Evolutionary conservation across 2,113 vertebrate genomes (phyloP), one percentile per base, ranked within the genome.

Genomic region (Mola mola): DNA sequence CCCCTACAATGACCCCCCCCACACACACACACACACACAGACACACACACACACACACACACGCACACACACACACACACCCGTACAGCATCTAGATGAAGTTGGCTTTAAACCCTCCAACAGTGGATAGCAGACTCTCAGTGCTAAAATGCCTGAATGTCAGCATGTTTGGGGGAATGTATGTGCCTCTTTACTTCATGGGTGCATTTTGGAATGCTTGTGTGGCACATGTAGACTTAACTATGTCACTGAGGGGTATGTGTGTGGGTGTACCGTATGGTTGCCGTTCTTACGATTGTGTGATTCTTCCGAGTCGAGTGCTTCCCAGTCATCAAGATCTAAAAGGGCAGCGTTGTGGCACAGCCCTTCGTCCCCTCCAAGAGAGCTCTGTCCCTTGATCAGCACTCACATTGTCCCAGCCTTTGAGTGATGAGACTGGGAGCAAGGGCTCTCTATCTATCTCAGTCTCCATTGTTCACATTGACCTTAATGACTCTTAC

Each of bases 381-480:
- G 36, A 69, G 56, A 79, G 70, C 72, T 82, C 71, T 8, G 71
- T 74, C 66, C 78, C 52, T 62, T 49, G 66, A 59, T 68, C 77
- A 81, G 76, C 75, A 78, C 79, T 81, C 65, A 63, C 42, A 66
- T 63, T 28, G 44, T 71, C 66, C 66, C 60, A 63, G 56, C 64
- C 69, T 49, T 62, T 71, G 79, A 79, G 72, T 80, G 79, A 73
- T 78, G 70, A 75, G 75, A 76, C 79, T 75, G 77, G 79, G 83
- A 81, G 75, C 81, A 82, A 87, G 84, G 86, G 86, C 86, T 89
- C 70, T 80, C 55, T 82, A 79, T 81, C 68, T 84, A 72, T 86
- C 79, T 81, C 68, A 68, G 72, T 76, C 79, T 79, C 70, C 56
- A 72, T 66, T 63, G 67, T 72, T 86, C 84, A 80, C 78, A 59